Base-by-base conservation (phyloP, 2,113 vertebrate species). In the Gorsachius goisagi region DNA sequence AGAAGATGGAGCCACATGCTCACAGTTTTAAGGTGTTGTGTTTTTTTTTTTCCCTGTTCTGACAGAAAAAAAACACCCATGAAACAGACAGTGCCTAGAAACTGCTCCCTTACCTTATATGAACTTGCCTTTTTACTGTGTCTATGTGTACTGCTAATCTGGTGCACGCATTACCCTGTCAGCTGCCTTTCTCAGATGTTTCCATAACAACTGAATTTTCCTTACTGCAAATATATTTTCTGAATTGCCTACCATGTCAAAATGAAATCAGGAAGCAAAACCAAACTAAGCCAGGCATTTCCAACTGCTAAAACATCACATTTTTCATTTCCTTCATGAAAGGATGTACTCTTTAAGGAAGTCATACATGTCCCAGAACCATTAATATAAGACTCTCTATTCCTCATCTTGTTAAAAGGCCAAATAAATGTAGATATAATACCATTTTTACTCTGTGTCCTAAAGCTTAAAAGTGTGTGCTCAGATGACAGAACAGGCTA, bases 1-100 rank as follows among this genome's bases (percentile, higher is more conserved):
- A 96, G 85, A 68, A 94, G 97, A 90, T 97, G 97, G 97, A 94
- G 94, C 88, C 76, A 78, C 77, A 77, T 17, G 69, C 94, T 90
- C 92, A 91, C 77, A 83, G 39, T 94, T 97, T 62, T 79, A 80
- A 87, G 89, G 50, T 7, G 15, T 20, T 37, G 50, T 79, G 32
- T 45, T 1, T 0, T 41, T 60, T 79, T n/a, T 45, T 1, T 0
- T 0, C 9, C 27, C 5, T 16, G 13, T 33, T 74, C 24, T 6
- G 44, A 74, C 67, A 80, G 62, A 41, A 93, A 75, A 93, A 75
- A 67, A 39, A 4, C 32, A 74, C 21, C 47, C 66, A 20, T 30
- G 66, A 49, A 93, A 87, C 58, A 89, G 84, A 69, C 52, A 78
- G 90, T 7, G 76, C 37, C 74, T 79, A 9, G 77, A 89, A 91